Percentiles rank a stretch among this genome's conserved stretches.
phyloP scores from a whole-genome alignment of 2,888 invertebrate species.

The Amphipyra tragopoginis region DNA sequence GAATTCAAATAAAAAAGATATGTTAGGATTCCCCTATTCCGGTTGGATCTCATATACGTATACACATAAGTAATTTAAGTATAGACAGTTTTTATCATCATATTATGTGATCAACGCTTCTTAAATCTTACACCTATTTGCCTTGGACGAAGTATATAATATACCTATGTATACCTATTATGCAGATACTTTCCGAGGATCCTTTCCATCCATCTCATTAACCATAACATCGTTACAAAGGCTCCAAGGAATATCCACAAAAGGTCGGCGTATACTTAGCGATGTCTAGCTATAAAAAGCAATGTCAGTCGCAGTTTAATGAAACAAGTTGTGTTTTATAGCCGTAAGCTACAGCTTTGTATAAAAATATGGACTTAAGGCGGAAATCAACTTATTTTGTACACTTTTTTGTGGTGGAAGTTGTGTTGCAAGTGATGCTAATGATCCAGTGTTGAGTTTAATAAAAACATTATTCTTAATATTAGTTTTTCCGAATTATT shows the following conservation, averaged over 20 bases:
- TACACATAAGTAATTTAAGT: too few species aligned
- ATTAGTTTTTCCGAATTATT: neutral
- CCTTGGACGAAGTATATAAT: neutral
- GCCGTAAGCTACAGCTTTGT: slow-evolving; percentile 29
- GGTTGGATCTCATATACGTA: too few species aligned
- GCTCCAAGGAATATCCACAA: slow-evolving; percentile 18
- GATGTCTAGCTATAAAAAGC: slow-evolving; percentile 37
- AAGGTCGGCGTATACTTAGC: slow-evolving; percentile 20
- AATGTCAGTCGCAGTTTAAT: slow-evolving; percentile 45
- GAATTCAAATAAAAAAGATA: too few species aligned
- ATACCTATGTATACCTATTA: neutral
- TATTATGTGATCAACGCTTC: too few species aligned
- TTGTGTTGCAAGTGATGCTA: slow-evolving; percentile 10
- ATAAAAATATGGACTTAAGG: slow-evolving; percentile 29
- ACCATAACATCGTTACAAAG: slow-evolving; percentile 30
- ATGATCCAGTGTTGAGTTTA: slow-evolving; percentile 17
- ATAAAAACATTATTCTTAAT: slow-evolving; percentile 4
- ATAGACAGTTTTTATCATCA: too few species aligned
- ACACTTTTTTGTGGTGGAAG: slow-evolving; percentile 10
- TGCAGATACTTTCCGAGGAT: neutral
- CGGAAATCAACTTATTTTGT: slow-evolving; percentile 30
- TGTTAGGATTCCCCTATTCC: too few species aligned
- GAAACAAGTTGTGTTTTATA: slow-evolving; percentile 39
- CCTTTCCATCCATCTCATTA: slow-evolving; percentile 42
- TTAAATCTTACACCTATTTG: too few species aligned